Evolutionary conservation across 2,113 vertebrate species (phyloP).

Genomic region (Ovibos moschatus): DNA sequence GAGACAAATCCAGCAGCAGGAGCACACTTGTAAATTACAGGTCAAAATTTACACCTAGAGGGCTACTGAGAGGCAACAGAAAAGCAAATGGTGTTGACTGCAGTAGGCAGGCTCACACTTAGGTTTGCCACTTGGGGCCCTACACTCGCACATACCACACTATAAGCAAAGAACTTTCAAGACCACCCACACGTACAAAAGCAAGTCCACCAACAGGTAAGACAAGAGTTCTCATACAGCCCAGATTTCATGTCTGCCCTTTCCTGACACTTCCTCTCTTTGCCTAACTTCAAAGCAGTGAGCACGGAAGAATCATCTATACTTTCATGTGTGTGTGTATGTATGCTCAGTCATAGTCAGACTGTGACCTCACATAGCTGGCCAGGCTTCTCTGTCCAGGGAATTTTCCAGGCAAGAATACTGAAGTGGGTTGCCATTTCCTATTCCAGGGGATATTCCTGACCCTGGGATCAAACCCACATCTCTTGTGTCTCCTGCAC

Average conservation of each 20-base stretch:
- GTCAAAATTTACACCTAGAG: not conserved
- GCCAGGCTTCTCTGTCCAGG: not conserved
- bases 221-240: not conserved
- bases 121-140: not conserved
- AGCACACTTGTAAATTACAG: not conserved
- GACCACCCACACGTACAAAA: not conserved
- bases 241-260: not conserved
- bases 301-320: not conserved
- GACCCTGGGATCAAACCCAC: not conserved
- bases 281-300: conserved; percentile 40
- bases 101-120: not conserved
- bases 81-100: not conserved
- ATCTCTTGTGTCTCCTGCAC: not conserved
- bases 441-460: not conserved
- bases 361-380: not conserved
- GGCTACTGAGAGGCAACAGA: not conserved
- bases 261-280: not conserved
- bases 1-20: not conserved
- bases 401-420: not conserved
- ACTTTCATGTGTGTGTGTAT: not conserved
- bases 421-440: not conserved
- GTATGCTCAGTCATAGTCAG: not conserved
- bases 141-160: not conserved
- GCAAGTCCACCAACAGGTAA: not conserved
- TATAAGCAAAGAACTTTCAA: not conserved